A percentile compares a stretch with the other conserved stretches of the same genome.
phyloP scores from a whole-genome alignment of 2,888 invertebrate species.

The Diaphora mendica region DNA sequence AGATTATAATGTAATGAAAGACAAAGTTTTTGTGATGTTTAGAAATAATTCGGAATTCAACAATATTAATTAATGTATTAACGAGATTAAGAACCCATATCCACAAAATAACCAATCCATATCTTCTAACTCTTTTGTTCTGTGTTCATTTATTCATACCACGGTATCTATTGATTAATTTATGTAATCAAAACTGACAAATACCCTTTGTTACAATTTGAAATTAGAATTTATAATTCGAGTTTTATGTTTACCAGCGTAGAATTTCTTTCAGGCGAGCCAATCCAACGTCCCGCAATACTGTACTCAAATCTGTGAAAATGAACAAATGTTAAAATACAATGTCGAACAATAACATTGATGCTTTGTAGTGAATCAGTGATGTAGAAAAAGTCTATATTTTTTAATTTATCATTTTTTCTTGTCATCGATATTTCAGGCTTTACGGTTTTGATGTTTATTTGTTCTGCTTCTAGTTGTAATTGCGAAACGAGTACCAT shows the following conservation, averaged over 20 bases:
- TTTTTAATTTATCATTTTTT: neutral
- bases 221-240: neutral
- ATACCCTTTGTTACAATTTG: neutral
- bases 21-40: neutral
- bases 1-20: neutral
- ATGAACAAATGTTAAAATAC: conserved; percentile 18
- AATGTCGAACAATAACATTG: conserved; percentile 5
- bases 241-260: conserved; percentile 64
- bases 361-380: conserved; percentile 1
- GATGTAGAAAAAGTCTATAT: conserved; percentile 7
- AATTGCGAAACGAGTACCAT: neutral
- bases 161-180: neutral
- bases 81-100: neutral
- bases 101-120: too few species aligned
- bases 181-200: neutral
- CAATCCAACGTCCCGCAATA: conserved; percentile 77
- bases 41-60: neutral
- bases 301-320: conserved; percentile 74
- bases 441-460: neutral
- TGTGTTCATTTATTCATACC: too few species aligned
- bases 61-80: neutral
- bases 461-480: neutral
- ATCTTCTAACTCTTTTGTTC: neutral
- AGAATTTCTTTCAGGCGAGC: conserved; percentile 69
- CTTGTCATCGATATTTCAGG: neutral